Base-by-base conservation (phyloP, 2,113 vertebrate species). In the Chamaetylas fuelleborni region DNA sequence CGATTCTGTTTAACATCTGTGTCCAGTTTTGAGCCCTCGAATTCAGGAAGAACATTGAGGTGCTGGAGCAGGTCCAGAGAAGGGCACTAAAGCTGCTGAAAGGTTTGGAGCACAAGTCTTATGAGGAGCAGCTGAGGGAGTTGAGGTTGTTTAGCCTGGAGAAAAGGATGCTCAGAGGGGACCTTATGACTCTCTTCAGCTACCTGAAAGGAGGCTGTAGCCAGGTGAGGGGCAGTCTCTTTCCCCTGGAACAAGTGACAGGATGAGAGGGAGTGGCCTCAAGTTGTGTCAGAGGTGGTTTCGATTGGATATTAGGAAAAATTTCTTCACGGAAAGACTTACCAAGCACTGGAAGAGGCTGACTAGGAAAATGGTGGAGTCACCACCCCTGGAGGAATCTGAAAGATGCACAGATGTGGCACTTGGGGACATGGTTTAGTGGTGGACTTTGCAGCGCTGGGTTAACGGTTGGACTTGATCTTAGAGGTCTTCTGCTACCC, bases 201-300 rank as follows among this genome's bases (percentile, higher is more conserved):
- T 76, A 25, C 22, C 12, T 61, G 36, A 25, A n/a, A 67, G 42
- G 65, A 61, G 28, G 15, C 3, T 45, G 33, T 10, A 62, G 19
- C 1, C 5, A 72, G 25, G 11, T 23, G 10, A 3, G 23, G 1
- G 16, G 1, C 5, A 9, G 5, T n/a, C 14, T 72, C 7, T 67
- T 67, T 23, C 16, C 13, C 12, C 26, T 45, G 19, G 16, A 33
- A 31, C 40, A 57, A 51, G 29, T 16, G 22, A 42, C 14, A 89
- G 23, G 8, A 51, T 14, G 7, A 61, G n/a, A 50, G 8, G 25
- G 77, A 77, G 22, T 5, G 14, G 33, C 8, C 42, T 51, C 22
- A 47, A 62, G 48, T 12, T 62, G 10, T 8, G 1, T 12, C 29
- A 72, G 14, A 26, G 8, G 8, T 67, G 5, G 4, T 42, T 89